Conservation (phyloP, 1,140 invertebrate species). For the Leptopilina boulardi region DNA sequence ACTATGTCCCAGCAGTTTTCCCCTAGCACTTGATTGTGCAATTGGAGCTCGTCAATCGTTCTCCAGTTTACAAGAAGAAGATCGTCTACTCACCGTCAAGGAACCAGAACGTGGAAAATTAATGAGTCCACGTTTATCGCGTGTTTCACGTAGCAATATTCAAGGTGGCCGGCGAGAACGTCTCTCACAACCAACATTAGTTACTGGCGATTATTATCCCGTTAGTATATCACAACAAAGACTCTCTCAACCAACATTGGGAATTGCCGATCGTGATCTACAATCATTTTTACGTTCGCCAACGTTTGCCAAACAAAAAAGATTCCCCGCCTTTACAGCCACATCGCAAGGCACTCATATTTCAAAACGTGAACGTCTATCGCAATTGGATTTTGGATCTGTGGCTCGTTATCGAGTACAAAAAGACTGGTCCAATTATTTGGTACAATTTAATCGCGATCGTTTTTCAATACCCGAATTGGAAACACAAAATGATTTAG, state of each 20-base stretch:
- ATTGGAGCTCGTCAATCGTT: conserved; percentile 64
- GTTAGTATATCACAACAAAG: conserved; percentile 62
- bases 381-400: conserved; percentile 65
- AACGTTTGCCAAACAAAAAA: conserved; percentile 49
- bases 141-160: not conserved
- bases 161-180: conserved; percentile 62
- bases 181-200: conserved; percentile 69
- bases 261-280: conserved; percentile 58
- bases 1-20: conserved; percentile 62
- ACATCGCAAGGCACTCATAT: conserved; percentile 38
- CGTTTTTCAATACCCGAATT: conserved; percentile 71
- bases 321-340: conserved; percentile 23
- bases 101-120: conserved; percentile 24
- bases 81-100: conserved; percentile 51
- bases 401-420: conserved; percentile 52
- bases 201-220: conserved; percentile 68
- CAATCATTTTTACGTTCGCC: conserved; percentile 52
- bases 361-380: conserved; percentile 66
- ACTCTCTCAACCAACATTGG: conserved; percentile 64
- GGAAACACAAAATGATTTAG: conserved; percentile 69
- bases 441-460: conserved; percentile 67
- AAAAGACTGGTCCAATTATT: conserved; percentile 35
- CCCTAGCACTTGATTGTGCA: conserved; percentile 49
- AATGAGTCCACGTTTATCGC: not conserved
- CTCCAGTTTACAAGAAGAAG: conserved; percentile 64